Base-by-base conservation (phyloP, 2,888 invertebrate species). In the Cyrtodaria siliqua region DNA sequence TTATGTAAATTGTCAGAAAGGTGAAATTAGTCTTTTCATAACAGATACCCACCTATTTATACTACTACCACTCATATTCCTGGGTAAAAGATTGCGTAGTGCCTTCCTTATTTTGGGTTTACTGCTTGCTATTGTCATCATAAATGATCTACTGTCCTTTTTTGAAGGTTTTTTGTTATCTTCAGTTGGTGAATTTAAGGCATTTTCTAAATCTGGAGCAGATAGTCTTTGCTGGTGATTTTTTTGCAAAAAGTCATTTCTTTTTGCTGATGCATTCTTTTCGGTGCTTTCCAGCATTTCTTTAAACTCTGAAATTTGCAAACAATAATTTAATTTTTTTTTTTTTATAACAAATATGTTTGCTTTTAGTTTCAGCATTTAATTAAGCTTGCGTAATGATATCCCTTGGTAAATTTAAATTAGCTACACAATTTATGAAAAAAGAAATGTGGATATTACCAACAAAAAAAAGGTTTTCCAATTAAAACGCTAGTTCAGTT, bases 101-200 rank as follows among this genome's bases (percentile, higher is more conserved):
- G 98, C 96, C 93, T 97, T 97, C 95, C 97, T 97, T 87, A 98
- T 94, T 87, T 96, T 95, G 84, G 96, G 95, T 90, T 97, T 97
- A 61, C 97, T 78, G 42, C 80, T 96, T 1, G 97, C 97, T 74
- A 97, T 94, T 29, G 97, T 97, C 97, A 97, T 97, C 72, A 78
- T 78, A 33, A 81, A 75, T 1, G 91, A 91, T 95, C 89, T 94
- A n/a, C n/a, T n/a, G 87, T 73, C 92, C 74, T 89, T 93, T 86
- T 89, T 94, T 14, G 55, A 92, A 82, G 94, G 94, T 76, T 93
- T 93, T 61, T 90, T 92, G 26, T 76, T 59, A 4, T 68, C 73
- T 27, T 68, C 64, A n/a, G 68, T 61, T n/a, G 71, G 61, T 20
- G 70, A 69, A 4, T 64, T 60, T 61, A 84, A 74, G 8, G 82